Evolutionary conservation across 2,797 vertebrate genomes (phyloP).

Genomic region (Poecilia picta): DNA sequence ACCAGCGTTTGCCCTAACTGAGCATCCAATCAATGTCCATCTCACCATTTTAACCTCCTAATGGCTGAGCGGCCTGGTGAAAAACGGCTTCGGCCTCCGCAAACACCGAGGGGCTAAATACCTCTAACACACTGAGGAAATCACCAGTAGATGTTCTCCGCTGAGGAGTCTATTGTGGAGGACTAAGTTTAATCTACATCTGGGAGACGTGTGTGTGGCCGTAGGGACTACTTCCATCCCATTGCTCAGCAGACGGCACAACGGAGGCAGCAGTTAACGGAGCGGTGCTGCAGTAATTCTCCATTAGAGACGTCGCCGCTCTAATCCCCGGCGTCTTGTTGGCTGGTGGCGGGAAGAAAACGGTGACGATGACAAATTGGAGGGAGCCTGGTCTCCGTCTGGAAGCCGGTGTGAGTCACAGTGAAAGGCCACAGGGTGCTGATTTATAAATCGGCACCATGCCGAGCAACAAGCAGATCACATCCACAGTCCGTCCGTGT

Average conservation of each 20-base stretch:
- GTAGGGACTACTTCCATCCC: constrained; percentile 38
- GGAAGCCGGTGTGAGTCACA: constrained; percentile 53
- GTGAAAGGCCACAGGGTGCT: constrained; percentile 41
- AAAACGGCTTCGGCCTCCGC: constrained; percentile 13
- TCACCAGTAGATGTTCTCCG: constrained; percentile 35
- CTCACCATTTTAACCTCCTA: constrained; percentile 51
- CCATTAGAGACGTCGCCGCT: constrained; percentile 43
- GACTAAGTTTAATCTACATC: constrained; percentile 50
- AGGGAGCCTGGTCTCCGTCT: constrained; percentile 50
- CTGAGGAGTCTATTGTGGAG: constrained; percentile 42
- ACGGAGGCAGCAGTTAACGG: constrained; percentile 37
- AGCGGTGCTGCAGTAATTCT: constrained; percentile 50
- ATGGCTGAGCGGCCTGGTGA: constrained; percentile 26
- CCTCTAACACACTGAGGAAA: constrained; percentile 10
- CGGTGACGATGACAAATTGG: constrained; percentile 65
- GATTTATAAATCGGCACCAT: constrained; percentile 49
- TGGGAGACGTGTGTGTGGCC: constrained; percentile 51
- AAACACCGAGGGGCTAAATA: constrained; percentile 46
- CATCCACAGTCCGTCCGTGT: constrained; percentile 8
- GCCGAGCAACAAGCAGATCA: constrained; percentile 33
- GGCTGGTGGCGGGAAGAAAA: constrained; percentile 55
- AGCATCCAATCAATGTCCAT: constrained; percentile 58
- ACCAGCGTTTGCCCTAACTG: constrained; percentile 40
- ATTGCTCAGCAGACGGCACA: constrained; percentile 46
- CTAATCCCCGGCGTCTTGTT: constrained; percentile 66